phyloP scores from a whole-genome alignment of 2,888 invertebrate genomes.

The Lucinisca nassula region DNA sequence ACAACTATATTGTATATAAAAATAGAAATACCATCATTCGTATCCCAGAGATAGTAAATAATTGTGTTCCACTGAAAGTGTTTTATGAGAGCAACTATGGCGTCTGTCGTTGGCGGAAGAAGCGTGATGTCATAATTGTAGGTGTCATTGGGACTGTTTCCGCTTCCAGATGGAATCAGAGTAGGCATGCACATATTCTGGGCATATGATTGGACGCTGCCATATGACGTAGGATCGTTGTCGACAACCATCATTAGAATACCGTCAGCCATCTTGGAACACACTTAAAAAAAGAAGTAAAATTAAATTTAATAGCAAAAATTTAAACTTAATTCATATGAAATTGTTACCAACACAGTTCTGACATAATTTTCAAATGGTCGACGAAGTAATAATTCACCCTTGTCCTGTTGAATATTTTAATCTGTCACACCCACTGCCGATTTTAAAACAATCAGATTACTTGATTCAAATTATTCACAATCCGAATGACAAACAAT shows the following conservation, averaged over 20 bases:
- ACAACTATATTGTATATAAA: too few relatives aligned
- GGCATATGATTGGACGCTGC: conserved; percentile 84
- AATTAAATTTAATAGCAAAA: neutral
- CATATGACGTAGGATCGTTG: conserved; percentile 77
- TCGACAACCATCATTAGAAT: conserved; percentile 82
- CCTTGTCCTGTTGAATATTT: too few relatives aligned
- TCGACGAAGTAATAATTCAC: too few relatives aligned
- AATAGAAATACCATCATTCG: conserved; percentile 97
- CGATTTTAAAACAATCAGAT: too few relatives aligned
- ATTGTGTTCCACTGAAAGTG: conserved; percentile 96
- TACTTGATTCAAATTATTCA: too few relatives aligned
- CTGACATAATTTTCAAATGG: too few relatives aligned
- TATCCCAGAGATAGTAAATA: conserved; percentile 96
- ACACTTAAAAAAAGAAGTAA: conserved; percentile 76
- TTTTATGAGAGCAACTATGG: conserved; percentile 97
- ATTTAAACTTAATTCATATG: too few relatives aligned
- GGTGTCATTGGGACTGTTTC: conserved; percentile 73
- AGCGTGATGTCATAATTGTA: conserved; percentile 89
- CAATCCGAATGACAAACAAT: too few relatives aligned
- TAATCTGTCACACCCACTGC: too few relatives aligned
- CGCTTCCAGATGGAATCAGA: conserved; percentile 78
- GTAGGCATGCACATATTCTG: conserved; percentile 83
- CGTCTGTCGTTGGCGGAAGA: conserved; percentile 98
- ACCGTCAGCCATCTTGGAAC: conserved; percentile 78
- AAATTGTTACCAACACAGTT: too few relatives aligned